Percentiles rank a stretch among this genome's conserved stretches.
These are phyloP conservation scores for Papilio dardanus DNA, from an alignment of 1,140 invertebrate genomes.

Conservation along the genomic window DNA sequence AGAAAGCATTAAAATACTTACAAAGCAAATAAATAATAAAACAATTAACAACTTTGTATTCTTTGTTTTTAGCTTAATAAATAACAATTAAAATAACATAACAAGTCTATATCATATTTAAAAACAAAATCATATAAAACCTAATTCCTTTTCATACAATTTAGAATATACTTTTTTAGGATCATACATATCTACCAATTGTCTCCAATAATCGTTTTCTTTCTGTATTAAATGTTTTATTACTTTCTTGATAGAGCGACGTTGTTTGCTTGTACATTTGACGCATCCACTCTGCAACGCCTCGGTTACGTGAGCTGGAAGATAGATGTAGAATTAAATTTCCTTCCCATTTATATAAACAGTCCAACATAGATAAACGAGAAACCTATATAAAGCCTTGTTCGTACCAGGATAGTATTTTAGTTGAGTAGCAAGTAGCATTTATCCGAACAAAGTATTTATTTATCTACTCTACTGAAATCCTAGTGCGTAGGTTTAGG, in stretches of 20 bases:
- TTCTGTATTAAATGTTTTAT: slow-evolving; percentile 83
- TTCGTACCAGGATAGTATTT: no score
- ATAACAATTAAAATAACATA: slow-evolving; percentile 1
- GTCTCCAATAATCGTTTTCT: slow-evolving; percentile 83
- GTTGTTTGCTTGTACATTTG: slow-evolving; percentile 85
- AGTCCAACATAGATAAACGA: no score
- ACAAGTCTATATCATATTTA: neutral
- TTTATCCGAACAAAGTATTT: no score
- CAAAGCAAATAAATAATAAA: neutral
- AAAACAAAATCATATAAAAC: slow-evolving; percentile 40
- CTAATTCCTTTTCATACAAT: slow-evolving; percentile 82
- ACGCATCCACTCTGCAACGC: slow-evolving; percentile 85
- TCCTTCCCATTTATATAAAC: neutral
- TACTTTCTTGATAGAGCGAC: slow-evolving; percentile 82
- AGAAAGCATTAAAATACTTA: no score
- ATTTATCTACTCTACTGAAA: no score
- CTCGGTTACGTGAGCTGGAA: slow-evolving; percentile 82
- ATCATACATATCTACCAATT: slow-evolving; percentile 85
- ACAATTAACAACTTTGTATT: neutral
- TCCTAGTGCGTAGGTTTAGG: no score
- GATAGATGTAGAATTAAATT: neutral
- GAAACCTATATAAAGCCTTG: no score
- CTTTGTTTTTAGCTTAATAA: neutral
- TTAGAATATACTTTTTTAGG: slow-evolving; percentile 83
- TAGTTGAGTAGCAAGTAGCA: no score